A percentile compares a stretch with the other conserved stretches of the same genome.
Conservation (phyloP, 1,140 invertebrate genomes). For the Marisa cornuarietis region DNA sequence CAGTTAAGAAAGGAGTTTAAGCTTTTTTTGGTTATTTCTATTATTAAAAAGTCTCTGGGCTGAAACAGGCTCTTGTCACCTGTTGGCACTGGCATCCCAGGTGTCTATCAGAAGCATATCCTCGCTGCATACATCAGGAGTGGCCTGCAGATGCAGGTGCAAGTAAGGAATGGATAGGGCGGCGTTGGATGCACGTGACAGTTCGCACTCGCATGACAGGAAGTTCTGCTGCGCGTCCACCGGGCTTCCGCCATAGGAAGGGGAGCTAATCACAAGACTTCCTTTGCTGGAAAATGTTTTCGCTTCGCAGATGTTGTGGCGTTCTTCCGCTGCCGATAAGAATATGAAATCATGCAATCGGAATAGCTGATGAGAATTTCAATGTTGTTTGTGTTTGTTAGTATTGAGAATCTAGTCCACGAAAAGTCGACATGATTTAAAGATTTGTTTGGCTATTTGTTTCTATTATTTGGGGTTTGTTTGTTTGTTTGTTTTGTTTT, state of each 20-base stretch:
- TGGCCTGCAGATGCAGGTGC: neutral
- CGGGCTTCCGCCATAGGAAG: conserved; percentile 14
- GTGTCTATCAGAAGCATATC: conserved; percentile 12
- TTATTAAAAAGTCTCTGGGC: too few species aligned
- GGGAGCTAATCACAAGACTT: conserved; percentile 19
- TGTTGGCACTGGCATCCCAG: conserved; percentile 12
- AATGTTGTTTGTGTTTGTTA: too few species aligned
- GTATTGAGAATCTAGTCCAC: too few species aligned
- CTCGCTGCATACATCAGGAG: conserved; percentile 4
- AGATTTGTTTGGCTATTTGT: too few species aligned
- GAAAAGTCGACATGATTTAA: too few species aligned
- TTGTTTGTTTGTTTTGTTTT: too few species aligned
- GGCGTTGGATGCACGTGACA: neutral
- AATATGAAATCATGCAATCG: neutral
- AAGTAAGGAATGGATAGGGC: conserved; percentile 9
- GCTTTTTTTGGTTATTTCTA: too few species aligned
- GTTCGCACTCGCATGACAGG: conserved; percentile 21
- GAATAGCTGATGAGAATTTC: neutral
- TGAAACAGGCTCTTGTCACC: neutral
- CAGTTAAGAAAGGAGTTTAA: too few species aligned
- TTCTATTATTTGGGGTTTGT: too few species aligned
- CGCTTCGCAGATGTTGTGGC: conserved; percentile 19
- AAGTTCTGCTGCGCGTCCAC: neutral
- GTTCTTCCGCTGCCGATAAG: conserved; percentile 7
- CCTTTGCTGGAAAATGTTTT: conserved; percentile 4